Percentiles rank a stretch among this genome's conserved stretches.
Evolutionary conservation across 2,113 vertebrate genomes (phyloP).

Genomic region (Pygathrix nemaeus): DNA sequence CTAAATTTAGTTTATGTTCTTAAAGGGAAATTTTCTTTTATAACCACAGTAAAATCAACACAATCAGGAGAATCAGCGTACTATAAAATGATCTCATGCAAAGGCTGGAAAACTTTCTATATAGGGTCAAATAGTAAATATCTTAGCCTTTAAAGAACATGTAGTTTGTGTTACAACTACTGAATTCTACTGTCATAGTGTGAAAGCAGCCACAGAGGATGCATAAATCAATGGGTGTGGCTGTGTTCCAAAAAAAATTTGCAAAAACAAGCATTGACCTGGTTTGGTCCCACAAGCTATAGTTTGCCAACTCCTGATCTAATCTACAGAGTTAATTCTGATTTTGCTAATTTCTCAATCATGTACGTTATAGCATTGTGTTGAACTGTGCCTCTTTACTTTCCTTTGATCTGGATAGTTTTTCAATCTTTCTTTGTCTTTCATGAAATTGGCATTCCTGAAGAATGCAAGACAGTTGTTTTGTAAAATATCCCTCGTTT

Average conservation of each 20-base stretch:
- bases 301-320: background rate
- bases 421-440: background rate
- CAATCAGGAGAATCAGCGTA: background rate
- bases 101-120: background rate
- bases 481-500: too few relatives aligned
- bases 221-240: background rate
- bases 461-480: background rate
- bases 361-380: rapidly evolving
- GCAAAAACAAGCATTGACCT: background rate
- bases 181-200: background rate
- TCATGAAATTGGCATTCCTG: background rate
- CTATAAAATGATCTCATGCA: background rate
- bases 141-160: background rate
- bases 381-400: too few relatives aligned
- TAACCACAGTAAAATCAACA: background rate
- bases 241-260: background rate
- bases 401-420: background rate
- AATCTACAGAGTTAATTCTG: too few relatives aligned
- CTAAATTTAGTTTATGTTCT: background rate
- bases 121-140: background rate
- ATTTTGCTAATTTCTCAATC: background rate
- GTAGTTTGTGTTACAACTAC: background rate
- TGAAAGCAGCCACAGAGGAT: background rate
- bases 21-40: background rate
- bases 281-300: background rate